These are phyloP conservation scores for Corynorhinus townsendii DNA, from an alignment of 2,113 vertebrate genomes.

Conservation along the genomic window DNA sequence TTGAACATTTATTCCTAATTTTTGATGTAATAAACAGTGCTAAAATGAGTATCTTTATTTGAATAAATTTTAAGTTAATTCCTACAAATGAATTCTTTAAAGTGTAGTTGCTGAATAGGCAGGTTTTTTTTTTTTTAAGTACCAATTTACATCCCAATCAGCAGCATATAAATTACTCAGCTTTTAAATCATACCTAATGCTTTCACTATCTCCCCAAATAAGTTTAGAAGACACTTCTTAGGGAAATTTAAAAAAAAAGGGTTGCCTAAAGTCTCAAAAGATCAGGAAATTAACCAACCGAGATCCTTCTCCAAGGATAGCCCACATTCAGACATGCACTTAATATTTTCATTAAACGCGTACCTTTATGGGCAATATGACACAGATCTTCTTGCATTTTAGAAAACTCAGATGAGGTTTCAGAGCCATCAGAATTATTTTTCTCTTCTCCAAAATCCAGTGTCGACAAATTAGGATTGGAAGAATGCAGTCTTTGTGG, in stretches of 20 bases:
- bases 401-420: conserved; percentile 89
- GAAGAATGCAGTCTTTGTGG: conserved; percentile 94
- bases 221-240: neutral
- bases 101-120: neutral
- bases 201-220: neutral
- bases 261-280: neutral
- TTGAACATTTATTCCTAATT: neutral
- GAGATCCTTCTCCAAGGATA: neutral
- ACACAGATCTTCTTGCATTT: conserved; percentile 96
- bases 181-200: neutral
- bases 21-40: neutral
- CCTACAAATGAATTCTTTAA: conserved; percentile 3
- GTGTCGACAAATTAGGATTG: conserved; percentile 96
- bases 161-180: neutral
- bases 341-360: neutral
- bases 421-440: conserved; percentile 87
- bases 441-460: conserved; percentile 89
- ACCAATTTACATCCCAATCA: neutral
- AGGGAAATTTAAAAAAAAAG: neutral
- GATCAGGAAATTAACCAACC: conserved; percentile 20
- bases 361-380: conserved; percentile 90
- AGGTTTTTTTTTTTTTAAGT: neutral
- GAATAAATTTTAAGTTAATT: conserved; percentile 4
- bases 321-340: neutral
- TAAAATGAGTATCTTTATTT: neutral